A percentile compares a stretch with the other conserved stretches of the same genome.
Evolutionary conservation across 2,888 invertebrate genomes (phyloP).

Genomic region (Coenonympha glycerion): DNA sequence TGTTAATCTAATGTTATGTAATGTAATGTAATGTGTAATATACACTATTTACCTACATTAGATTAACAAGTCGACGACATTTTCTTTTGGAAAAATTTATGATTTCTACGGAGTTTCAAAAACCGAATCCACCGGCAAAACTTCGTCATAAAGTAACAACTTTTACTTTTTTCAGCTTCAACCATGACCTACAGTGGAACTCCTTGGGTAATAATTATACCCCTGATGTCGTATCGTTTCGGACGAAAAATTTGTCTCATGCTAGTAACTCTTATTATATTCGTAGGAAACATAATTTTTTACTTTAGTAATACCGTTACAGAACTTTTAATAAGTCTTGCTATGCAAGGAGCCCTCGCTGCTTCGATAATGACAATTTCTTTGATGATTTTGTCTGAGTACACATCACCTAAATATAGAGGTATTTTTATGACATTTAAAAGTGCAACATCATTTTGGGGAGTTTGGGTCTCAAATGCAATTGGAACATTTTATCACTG

Average conservation of each 20-base stretch:
- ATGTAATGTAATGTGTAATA: too few relatives aligned
- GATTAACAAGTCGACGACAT: too few relatives aligned
- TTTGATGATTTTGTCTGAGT: conserved; percentile 21
- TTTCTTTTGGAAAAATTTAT: too few relatives aligned
- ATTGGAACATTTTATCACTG: conserved; percentile 31
- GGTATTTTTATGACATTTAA: conserved; percentile 25
- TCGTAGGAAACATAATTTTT: conserved; percentile 5
- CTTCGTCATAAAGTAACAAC: too few relatives aligned
- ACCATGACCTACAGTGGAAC: background rate
- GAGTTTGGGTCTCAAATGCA: conserved; percentile 26
- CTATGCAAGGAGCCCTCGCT: conserved; percentile 10
- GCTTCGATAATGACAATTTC: conserved; percentile 9
- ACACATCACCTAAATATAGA: conserved; percentile 24
- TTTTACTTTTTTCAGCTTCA: conserved; percentile 8
- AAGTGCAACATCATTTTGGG: too few relatives aligned
- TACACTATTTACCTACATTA: too few relatives aligned
- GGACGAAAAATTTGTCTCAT: conserved; percentile 3
- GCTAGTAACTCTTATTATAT: background rate
- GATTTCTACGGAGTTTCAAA: too few relatives aligned
- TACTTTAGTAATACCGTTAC: conserved; percentile 6
- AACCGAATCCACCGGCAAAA: too few relatives aligned
- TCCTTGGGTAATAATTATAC: conserved; percentile 6
- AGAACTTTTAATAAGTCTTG: conserved; percentile 12
- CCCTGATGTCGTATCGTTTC: conserved; percentile 1
- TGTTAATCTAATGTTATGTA: too few relatives aligned